These are phyloP conservation scores for Stegastes partitus DNA, from an alignment of 2,113 vertebrate species.

Conservation along the genomic window DNA sequence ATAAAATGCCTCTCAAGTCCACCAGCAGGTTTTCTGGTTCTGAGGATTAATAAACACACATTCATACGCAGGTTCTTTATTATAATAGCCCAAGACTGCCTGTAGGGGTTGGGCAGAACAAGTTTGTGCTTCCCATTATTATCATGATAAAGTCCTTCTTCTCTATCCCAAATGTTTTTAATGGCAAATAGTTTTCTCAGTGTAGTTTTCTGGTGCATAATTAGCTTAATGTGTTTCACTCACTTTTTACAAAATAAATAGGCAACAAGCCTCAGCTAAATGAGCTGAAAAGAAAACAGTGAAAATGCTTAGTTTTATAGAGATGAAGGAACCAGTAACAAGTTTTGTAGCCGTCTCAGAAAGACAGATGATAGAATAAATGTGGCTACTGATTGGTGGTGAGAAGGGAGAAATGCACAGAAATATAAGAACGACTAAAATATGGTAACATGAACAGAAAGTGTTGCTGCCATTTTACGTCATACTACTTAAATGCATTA, in stretches of 20 bases:
- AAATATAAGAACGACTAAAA: background rate
- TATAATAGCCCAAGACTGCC: background rate
- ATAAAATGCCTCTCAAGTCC: too few relatives aligned
- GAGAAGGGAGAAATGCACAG: background rate
- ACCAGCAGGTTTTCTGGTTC: too few relatives aligned
- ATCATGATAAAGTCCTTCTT: too few relatives aligned
- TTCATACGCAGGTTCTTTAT: too few relatives aligned
- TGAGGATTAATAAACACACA: too few relatives aligned
- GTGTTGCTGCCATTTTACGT: background rate
- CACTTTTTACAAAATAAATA: constrained; percentile 46
- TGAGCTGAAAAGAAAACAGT: constrained; percentile 27
- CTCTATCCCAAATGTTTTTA: constrained; percentile 19
- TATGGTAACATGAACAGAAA: background rate
- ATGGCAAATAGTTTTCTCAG: constrained; percentile 14
- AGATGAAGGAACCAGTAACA: constrained; percentile 6
- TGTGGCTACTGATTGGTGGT: background rate
- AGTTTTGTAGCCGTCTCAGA: constrained; percentile 1
- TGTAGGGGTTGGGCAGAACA: background rate
- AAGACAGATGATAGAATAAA: background rate
- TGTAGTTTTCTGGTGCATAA: constrained; percentile 31
- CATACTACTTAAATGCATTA: background rate
- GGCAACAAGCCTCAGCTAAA: constrained; percentile 21
- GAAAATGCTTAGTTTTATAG: constrained; percentile 15
- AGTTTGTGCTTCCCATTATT: constrained; percentile 18
- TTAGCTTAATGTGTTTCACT: constrained; percentile 46